Percentiles rank a stretch among this genome's conserved stretches.
phyloP scores from a whole-genome alignment of 2,888 invertebrate species.

The Eutolmus rufibarbis region DNA sequence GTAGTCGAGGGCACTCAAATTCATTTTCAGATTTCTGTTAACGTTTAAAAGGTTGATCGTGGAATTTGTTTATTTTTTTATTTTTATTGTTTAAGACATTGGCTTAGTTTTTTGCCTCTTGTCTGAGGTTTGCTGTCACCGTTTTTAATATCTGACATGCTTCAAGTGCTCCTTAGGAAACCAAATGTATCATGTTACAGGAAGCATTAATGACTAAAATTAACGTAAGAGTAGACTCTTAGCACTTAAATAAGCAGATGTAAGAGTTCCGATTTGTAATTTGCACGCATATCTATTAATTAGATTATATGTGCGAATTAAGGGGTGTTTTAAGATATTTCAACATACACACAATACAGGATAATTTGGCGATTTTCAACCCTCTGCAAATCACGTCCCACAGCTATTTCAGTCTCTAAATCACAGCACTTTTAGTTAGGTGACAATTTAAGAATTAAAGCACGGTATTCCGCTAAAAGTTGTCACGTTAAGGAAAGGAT shows the following conservation, averaged over 20 bases:
- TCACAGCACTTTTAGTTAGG: too few species aligned
- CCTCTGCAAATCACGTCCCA: too few species aligned
- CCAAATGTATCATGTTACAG: slow-evolving; percentile 35
- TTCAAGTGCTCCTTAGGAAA: not conserved
- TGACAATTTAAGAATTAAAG: too few species aligned
- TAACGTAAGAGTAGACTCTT: not conserved
- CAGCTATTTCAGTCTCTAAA: too few species aligned
- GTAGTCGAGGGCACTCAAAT: not conserved
- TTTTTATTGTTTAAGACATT: slow-evolving; percentile 27
- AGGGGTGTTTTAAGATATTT: not conserved
- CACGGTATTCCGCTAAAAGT: too few species aligned
- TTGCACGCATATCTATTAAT: not conserved
- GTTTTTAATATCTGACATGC: not conserved
- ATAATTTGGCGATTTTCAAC: too few species aligned
- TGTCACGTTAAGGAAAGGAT: too few species aligned
- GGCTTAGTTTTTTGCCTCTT: not conserved
- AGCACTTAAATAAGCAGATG: not conserved
- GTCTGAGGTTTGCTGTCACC: not conserved
- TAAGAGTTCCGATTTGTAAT: not conserved
- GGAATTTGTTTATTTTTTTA: slow-evolving; percentile 36
- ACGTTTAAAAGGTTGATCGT: slow-evolving; percentile 11
- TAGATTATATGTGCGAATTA: not conserved
- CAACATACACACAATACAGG: slow-evolving; percentile 55
- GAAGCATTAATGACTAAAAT: slow-evolving; percentile 3
- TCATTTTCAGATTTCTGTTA: slow-evolving; percentile 4